phyloP scores from a whole-genome alignment of 2,888 invertebrate species.

The Caenorhabditis sp. region DNA sequence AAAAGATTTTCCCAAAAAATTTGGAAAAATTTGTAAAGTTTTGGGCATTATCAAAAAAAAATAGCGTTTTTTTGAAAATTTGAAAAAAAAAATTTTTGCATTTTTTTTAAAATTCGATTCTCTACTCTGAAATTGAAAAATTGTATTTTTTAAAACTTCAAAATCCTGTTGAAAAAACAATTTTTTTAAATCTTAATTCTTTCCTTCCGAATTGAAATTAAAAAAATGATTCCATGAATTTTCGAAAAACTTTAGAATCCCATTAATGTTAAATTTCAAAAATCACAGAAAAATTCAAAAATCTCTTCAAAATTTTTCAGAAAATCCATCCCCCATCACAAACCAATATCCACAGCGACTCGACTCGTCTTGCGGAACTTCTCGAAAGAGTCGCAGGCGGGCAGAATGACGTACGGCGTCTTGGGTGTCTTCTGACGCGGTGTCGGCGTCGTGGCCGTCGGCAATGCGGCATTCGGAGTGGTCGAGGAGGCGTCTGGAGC shows the following conservation, averaged over 20 bases:
- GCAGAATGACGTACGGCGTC: slow-evolving; percentile 72
- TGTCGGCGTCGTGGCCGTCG: background rate
- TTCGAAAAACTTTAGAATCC: too few relatives aligned
- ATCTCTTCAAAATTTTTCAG: slow-evolving; percentile 1
- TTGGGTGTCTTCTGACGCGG: slow-evolving; percentile 59
- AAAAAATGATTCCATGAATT: too few relatives aligned
- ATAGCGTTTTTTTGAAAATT: too few relatives aligned
- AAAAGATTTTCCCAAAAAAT: background rate
- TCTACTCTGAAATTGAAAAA: background rate
- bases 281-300: background rate
- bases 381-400: slow-evolving; percentile 86
- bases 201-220: too few relatives aligned
- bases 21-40: background rate
- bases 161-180: slow-evolving; percentile 2
- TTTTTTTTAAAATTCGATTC: too few relatives aligned
- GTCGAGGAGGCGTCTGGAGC: slow-evolving; percentile 5
- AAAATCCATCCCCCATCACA: slow-evolving; percentile 61
- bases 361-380: slow-evolving; percentile 87
- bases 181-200: slow-evolving; percentile 3
- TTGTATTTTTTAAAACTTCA: background rate
- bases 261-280: background rate
- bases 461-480: background rate
- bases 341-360: slow-evolving; percentile 88
- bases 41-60: too few relatives aligned
- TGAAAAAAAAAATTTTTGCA: too few relatives aligned